Evolutionary conservation across 2,113 vertebrate genomes (phyloP).

Genomic region (Scatophagus argus): DNA sequence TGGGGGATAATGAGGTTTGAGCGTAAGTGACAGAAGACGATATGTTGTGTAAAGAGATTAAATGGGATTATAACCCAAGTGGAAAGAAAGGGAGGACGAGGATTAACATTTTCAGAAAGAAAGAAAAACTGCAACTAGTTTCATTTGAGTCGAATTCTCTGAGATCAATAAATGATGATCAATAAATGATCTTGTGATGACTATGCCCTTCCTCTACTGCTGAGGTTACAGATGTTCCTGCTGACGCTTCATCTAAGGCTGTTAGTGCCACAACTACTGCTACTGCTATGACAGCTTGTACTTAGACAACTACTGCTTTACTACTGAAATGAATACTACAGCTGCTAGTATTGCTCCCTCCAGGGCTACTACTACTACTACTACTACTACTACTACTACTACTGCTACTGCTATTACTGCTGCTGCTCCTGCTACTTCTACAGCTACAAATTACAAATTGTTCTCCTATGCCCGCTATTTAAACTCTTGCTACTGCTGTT

Average conservation of each 20-base stretch:
- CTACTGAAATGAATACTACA: too few relatives aligned
- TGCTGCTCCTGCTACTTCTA: background rate
- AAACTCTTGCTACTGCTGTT: background rate
- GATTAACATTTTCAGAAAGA: too few relatives aligned
- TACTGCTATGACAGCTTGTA: too few relatives aligned
- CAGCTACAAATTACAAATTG: background rate
- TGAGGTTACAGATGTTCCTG: too few relatives aligned
- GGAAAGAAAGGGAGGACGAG: background rate
- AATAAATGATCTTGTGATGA: too few relatives aligned
- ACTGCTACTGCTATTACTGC: background rate
- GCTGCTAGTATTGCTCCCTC: background rate
- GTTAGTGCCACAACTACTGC: too few relatives aligned
- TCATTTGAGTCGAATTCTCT: too few relatives aligned
- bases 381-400: background rate
- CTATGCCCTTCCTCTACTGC: background rate
- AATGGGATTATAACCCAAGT: background rate
- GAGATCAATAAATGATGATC: too few relatives aligned
- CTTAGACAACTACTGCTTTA: too few relatives aligned
- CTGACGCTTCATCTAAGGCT: too few relatives aligned
- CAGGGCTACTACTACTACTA: background rate
- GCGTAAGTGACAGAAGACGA: slow-evolving; percentile 4
- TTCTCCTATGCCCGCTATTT: background rate
- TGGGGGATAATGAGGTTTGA: slow-evolving; percentile 1
- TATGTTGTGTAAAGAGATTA: slow-evolving; percentile 4
- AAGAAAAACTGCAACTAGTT: too few relatives aligned